Evolutionary conservation across 2,797 vertebrate genomes (phyloP), one percentile per base, ranked within the genome.

Genomic region (Acrocephalus scirpaceus): DNA sequence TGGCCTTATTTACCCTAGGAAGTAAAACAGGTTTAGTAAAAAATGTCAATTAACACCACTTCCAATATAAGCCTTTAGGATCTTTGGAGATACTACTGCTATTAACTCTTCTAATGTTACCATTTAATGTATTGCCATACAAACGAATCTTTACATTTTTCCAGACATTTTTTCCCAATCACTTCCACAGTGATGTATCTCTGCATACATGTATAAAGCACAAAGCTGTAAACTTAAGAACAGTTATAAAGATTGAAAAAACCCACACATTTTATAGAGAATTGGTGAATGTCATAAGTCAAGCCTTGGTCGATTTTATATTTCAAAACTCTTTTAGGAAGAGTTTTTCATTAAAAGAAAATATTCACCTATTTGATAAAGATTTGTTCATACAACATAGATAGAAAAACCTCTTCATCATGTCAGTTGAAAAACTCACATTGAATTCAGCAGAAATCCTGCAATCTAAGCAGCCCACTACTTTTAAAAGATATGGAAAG

Each of bases 221-320:
- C 40, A 53, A 58, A 80, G 6, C 4, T 48, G 22, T 26, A 71
- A 71, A 71, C 7, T 36, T 56, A 32, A 58, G 17, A 73, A 69
- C 15, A 9, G 5, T 36, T 51, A 34, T 13, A 61, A 32, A 6
- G 11, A 62, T 3, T 48, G 13, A 30, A 83, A 64, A 44, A 32
- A 1, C 0, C 13, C 10, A 45, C 8, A 16, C 0, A 26, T n/a
- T 62, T 70, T 22, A 36, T 9, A 79, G 30, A 20, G 11, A 82
- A 71, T 51, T 3, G 3, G 1, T 48, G 17, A 82, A 66, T 34
- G 10, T 23, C 34, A 44, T 13, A 38, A 34, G 22, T 44, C 3
- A 34, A 72, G 3, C 57, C 54, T 69, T 30, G 2, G 27, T 58
- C 16, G 27, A 81, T 54, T 87, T 53, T 64, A 27, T 30, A n/a